Evolutionary conservation across 2,113 vertebrate species (phyloP).

Genomic region (Rhodinocichla rosea): DNA sequence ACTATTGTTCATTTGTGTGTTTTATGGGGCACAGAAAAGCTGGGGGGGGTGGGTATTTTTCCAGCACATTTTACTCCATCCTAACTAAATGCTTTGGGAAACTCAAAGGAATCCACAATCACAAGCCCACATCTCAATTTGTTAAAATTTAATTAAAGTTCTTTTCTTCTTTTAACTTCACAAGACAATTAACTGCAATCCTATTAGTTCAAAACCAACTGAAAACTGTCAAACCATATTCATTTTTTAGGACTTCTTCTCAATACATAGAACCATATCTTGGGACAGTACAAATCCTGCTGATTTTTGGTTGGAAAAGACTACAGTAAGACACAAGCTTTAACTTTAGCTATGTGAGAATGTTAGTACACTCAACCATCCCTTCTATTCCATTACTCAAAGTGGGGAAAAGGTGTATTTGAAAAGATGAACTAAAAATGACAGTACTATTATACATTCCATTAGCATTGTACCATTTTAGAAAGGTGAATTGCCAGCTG

Average conservation of each 20-base stretch:
- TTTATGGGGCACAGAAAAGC: background rate
- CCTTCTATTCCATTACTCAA: background rate
- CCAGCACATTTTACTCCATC: background rate
- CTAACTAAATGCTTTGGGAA: background rate
- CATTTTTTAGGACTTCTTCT: background rate
- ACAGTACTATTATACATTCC: background rate
- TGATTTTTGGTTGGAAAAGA: background rate
- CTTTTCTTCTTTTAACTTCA: background rate
- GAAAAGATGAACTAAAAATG: background rate
- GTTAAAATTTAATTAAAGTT: background rate
- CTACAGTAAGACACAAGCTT: background rate
- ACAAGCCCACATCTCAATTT: background rate
- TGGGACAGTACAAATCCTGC: background rate
- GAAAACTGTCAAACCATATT: background rate
- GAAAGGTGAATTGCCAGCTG: background rate
- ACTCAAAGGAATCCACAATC: background rate
- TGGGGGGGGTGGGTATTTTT: background rate
- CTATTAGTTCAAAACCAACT: background rate
- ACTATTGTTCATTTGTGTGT: background rate
- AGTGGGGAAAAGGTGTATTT: background rate
- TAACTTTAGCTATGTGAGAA: background rate
- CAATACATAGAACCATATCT: background rate
- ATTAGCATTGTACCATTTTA: constrained; percentile 12
- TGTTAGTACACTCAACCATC: background rate
- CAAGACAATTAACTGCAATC: background rate